A percentile compares a stretch with the other conserved stretches of the same genome.
phyloP scores from a whole-genome alignment of 2,113 vertebrate species.

The Girardinichthys multiradiatus region DNA sequence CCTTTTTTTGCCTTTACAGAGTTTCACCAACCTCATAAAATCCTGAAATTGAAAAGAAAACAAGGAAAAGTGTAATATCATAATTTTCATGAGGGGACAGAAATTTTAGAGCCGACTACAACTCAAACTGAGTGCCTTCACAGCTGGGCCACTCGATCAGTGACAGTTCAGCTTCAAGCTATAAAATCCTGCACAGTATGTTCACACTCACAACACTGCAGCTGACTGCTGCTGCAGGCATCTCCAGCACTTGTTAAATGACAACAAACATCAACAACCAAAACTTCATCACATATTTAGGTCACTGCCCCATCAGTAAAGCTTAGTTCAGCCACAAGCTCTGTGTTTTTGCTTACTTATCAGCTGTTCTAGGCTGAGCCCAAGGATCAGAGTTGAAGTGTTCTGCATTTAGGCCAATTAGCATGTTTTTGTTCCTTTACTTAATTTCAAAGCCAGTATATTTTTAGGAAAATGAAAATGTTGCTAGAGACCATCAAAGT shows the following conservation, averaged over 20 bases:
- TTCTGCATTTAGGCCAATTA: not conserved
- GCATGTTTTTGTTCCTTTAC: not conserved
- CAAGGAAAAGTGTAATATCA: not conserved
- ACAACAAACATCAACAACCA: slow-evolving; percentile 17
- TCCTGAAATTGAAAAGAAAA: slow-evolving; percentile 17
- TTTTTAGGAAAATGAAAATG: not conserved
- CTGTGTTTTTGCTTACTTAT: not conserved
- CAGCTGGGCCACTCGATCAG: not conserved
- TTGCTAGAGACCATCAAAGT: not conserved
- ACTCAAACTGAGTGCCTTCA: not conserved
- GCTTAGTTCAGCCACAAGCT: not conserved
- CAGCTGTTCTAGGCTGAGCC: not conserved
- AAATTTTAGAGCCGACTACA: not conserved
- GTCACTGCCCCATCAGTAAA: not conserved
- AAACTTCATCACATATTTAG: slow-evolving; percentile 10
- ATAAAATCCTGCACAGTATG: slow-evolving; percentile 2
- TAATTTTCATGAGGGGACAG: not conserved
- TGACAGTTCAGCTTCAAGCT: slow-evolving; percentile 8
- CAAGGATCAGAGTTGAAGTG: not conserved
- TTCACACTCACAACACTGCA: slow-evolving; percentile 13
- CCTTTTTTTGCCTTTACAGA: slow-evolving; percentile 15
- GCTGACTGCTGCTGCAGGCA: slow-evolving; percentile 19
- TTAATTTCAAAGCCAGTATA: not conserved
- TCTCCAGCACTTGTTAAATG: slow-evolving; percentile 6
- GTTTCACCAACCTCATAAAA: slow-evolving; percentile 16